These are phyloP conservation scores for Falco biarmicus DNA, from an alignment of 2,797 vertebrate species.

Conservation along the genomic window DNA sequence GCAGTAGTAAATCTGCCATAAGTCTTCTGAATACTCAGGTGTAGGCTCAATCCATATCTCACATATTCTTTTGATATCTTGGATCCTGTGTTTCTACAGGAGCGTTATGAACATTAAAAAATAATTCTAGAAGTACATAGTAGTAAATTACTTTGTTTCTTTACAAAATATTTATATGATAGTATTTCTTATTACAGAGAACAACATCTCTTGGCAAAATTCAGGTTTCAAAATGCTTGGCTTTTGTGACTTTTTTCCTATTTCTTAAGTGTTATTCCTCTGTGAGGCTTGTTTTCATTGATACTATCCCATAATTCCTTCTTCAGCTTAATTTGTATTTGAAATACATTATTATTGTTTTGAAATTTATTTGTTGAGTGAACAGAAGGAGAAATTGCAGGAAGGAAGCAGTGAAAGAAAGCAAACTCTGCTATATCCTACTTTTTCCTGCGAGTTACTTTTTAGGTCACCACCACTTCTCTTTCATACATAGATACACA, in stretches of 20 bases:
- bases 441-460: background rate
- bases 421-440: background rate
- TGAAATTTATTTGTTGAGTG: background rate
- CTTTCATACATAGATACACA: background rate
- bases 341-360: background rate
- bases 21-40: background rate
- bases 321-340: background rate
- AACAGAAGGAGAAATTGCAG: background rate
- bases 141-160: background rate
- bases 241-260: background rate
- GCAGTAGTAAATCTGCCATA: background rate
- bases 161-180: background rate
- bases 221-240: background rate
- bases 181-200: background rate
- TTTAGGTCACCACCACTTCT: background rate
- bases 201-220: background rate
- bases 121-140: background rate
- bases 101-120: background rate
- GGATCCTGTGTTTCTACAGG: background rate
- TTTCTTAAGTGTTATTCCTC: background rate
- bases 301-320: background rate
- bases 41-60: background rate
- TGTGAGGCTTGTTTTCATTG: background rate
- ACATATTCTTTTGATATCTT: rapidly evolving
- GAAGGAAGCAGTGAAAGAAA: background rate